Base-by-base conservation (phyloP, 1,140 invertebrate species). In the Drosophila kepulauana region DNA sequence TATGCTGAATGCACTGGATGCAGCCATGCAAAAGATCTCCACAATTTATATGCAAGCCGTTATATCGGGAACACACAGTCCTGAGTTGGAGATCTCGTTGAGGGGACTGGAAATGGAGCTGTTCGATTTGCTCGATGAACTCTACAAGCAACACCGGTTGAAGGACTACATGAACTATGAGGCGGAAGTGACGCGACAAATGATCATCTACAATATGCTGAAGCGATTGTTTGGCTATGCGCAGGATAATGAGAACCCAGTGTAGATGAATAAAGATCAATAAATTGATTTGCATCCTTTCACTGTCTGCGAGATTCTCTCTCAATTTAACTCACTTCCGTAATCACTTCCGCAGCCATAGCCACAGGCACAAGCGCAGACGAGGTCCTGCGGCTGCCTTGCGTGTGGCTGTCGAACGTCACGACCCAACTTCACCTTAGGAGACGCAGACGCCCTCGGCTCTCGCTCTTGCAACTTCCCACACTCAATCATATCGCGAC, bases 181-280 rank as follows among this genome's bases (percentile, higher is more conserved):
- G 59, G 75, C 87, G 58, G 87, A 91, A 76, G 91, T 92, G 58
- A 91, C 91, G 46, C 75, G 82, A 58, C 91, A 92, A 91, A 87
- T 92, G 91, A 82, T 92, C 48, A 75, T 92, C 70, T 92, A 92
- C 51, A 92, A 84, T 43, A 82, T 92, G 91, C 62, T 92, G 3
- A 92, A 92, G 75, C 75, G 82, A 56, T 61, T 92, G 58, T 91
- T 92, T 59, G 91, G 91, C 46, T 91, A 91, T 66, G 66, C 82
- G 7, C 74, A 73, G 46, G 80, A 84, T 8, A 52, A 45, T 1
- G 57, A 68, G 49, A 59, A 15, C 13, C 28, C 45, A 28, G 16
- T 52, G 30, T 51, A 46, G 51, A 69, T 3, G 66, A 13, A n/a
- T 52, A 38, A 10, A 38, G 16, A 54, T 38, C 41, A 68, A 86